These are phyloP conservation scores for Drosophila acutilabella DNA, from an alignment of 2,888 invertebrate species.

Conservation along the genomic window DNA sequence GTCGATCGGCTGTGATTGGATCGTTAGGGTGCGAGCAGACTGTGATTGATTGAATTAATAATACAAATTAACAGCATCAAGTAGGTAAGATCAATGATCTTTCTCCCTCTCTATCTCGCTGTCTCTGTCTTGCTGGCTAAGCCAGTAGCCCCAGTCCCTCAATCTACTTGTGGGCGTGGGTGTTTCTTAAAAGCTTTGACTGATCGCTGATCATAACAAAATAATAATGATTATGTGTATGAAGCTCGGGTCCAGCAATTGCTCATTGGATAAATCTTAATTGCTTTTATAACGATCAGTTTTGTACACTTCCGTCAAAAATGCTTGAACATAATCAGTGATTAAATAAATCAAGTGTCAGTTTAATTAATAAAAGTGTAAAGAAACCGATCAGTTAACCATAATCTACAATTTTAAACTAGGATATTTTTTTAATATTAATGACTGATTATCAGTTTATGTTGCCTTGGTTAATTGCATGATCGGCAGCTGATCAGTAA, in stretches of 20 bases:
- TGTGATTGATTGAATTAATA: slow-evolving; percentile 81
- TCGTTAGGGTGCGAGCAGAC: slow-evolving; percentile 65
- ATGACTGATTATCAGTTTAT: neutral
- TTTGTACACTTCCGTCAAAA: neutral
- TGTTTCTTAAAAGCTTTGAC: slow-evolving; percentile 11
- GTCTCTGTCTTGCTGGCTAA: slow-evolving; percentile 11
- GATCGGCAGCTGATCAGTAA: neutral
- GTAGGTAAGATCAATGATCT: slow-evolving; percentile 79
- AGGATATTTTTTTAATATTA: neutral
- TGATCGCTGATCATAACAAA: slow-evolving; percentile 23
- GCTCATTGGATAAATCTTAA: too few relatives aligned
- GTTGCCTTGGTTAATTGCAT: neutral
- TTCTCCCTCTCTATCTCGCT: slow-evolving; percentile 3
- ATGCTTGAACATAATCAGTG: neutral
- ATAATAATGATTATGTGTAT: slow-evolving; percentile 1
- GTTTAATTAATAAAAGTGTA: neutral
- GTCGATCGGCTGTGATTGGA: slow-evolving; percentile 66
- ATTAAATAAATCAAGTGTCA: neutral
- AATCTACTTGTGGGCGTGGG: slow-evolving; percentile 23
- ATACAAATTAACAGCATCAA: slow-evolving; percentile 78
- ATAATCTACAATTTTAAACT: slow-evolving; percentile 22
- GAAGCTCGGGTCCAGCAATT: neutral
- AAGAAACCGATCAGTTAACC: slow-evolving; percentile 21
- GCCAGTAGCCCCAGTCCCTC: slow-evolving; percentile 20
- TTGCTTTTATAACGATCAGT: neutral